A percentile compares a stretch with the other conserved stretches of the same genome.
Conservation (phyloP, 2,113 vertebrate species). For the Mesocricetus auratus region DNA sequence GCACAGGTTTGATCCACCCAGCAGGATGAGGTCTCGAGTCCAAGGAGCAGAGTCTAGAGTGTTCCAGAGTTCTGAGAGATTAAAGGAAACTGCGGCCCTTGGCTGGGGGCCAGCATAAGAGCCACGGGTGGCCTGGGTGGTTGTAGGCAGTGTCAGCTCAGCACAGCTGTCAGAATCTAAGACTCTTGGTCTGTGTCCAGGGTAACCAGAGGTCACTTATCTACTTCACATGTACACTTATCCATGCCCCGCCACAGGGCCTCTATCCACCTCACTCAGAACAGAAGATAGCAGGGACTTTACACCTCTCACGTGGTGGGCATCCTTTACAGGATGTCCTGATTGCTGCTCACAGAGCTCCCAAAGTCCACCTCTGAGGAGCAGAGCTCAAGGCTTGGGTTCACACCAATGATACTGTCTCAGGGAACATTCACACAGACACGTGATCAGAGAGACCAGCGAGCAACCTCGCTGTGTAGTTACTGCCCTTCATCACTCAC, state of each 20-base stretch:
- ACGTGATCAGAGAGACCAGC: neutral
- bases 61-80: neutral
- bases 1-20: neutral
- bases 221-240: too few species aligned
- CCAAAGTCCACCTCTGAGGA: conserved; percentile 49
- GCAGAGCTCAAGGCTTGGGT: neutral
- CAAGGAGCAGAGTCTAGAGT: neutral
- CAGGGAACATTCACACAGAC: neutral
- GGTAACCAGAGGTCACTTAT: neutral
- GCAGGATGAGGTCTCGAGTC: neutral
- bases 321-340: neutral
- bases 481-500: neutral
- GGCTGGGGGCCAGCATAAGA: neutral
- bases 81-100: neutral
- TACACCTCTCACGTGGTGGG: accelerated
- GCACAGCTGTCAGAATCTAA: neutral
- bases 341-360: neutral
- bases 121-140: neutral
- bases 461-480: neutral
- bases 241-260: neutral
- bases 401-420: neutral
- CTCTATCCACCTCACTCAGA: neutral
- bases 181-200: neutral
- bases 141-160: neutral
- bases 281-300: conserved; percentile 30